A percentile compares a stretch with the other conserved stretches of the same genome.
phyloP scores from a whole-genome alignment of 2,888 invertebrate genomes.

The Trissolcus brochymenae region DNA sequence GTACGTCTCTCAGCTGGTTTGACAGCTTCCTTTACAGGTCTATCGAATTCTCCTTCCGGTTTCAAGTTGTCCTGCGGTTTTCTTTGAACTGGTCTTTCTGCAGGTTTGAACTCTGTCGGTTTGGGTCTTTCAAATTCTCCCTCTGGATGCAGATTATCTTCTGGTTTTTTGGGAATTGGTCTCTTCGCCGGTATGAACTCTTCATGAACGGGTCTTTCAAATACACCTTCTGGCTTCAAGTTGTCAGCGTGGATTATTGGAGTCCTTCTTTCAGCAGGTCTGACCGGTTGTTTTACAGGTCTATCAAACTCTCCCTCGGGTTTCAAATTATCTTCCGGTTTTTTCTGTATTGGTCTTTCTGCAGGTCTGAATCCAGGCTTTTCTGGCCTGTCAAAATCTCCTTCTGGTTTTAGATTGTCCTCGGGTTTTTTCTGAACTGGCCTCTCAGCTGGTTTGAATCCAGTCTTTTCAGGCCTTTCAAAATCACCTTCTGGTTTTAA shows the following conservation, averaged over 20 bases:
- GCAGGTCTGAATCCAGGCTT: constrained; percentile 60
- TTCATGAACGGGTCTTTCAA: constrained; percentile 73
- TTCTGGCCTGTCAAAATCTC: constrained; percentile 69
- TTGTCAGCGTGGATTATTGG: constrained; percentile 76
- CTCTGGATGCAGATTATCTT: constrained; percentile 76
- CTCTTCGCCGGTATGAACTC: constrained; percentile 69
- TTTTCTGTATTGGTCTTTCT: constrained; percentile 69
- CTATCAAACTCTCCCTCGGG: constrained; percentile 70
- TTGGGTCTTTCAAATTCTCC: constrained; percentile 57
- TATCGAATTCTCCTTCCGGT: constrained; percentile 74
- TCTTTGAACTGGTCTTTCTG: constrained; percentile 70
- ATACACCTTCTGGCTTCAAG: constrained; percentile 76
- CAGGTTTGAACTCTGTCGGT: constrained; percentile 22
- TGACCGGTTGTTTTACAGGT: constrained; percentile 59
- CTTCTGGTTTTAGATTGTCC: constrained; percentile 77
- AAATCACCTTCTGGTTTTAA: constrained; percentile 69
- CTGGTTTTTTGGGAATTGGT: constrained; percentile 75
- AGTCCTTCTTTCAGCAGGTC: constrained; percentile 70
- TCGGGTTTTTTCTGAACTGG: constrained; percentile 75
- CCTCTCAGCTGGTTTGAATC: constrained; percentile 70
- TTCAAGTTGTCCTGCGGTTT: constrained; percentile 62
- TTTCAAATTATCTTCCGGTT: constrained; percentile 69
- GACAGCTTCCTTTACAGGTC: constrained; percentile 45
- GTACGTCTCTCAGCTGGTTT: constrained; percentile 68
- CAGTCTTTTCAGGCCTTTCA: constrained; percentile 60